Base-by-base conservation (phyloP, 2,113 vertebrate genomes). In the Lynx canadensis region DNA sequence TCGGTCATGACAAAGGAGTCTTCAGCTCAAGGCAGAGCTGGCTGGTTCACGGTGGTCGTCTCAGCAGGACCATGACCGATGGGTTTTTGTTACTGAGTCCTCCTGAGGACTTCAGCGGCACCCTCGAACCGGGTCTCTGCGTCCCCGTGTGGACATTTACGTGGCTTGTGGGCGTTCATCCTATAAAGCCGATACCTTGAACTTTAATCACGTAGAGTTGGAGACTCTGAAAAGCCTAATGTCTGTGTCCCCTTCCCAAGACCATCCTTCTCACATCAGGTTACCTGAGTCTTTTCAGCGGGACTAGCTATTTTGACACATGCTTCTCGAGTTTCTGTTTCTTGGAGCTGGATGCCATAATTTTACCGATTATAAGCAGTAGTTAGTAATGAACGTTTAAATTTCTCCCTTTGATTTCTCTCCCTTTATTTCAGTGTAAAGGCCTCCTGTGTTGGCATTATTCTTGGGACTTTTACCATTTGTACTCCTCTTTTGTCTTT, bases 401-500 rank as follows among this genome's bases (percentile, higher is more conserved):
- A 4, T 85, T 92, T 66, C 36, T 25, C 12, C 86, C 38, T 90
- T 45, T 68, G 7, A 15, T 57, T 90, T 90, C 31, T 63, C 21
- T 36, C 10, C 25, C 4, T 78, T 19, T 9, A 13, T 7, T 41
- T 6, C 16, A 71, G 5, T 4, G 41, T 71, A 27, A 68, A 94
- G 83, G 36, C 48, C 85, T 87, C 21, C 60, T 89, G 1, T 76
- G 12, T 84, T 94, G 83, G 27, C 69, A 38, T 87, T 87, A 65
- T 88, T 90, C 65, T 68, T 73, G 63, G 21, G 50, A 73, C 68
- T 68, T 89, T 27, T 66, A 55, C 38, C 55, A 33, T 4, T 38
- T 96, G 50, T 21, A 83, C 50, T 94, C 65, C 66, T 65, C 48
- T 33, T 96, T 91, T 79, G 50, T 89, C 23, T 10, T 57, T 45